Base-by-base conservation (phyloP, 2,888 invertebrate species). In the Tetranychus truncatus region DNA sequence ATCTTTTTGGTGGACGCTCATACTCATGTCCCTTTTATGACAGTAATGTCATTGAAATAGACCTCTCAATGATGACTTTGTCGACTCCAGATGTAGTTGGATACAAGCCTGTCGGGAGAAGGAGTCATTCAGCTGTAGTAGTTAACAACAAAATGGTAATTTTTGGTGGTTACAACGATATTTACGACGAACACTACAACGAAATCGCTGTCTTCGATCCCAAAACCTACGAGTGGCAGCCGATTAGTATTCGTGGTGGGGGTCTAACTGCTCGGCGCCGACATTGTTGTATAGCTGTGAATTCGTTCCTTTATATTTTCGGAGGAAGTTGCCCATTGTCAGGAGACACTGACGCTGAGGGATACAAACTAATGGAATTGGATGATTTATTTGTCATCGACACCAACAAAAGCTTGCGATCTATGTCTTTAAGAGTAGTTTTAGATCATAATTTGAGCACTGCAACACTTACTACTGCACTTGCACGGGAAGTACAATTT, bases 41-140 rank as follows among this genome's bases (percentile, higher is more conserved):
- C 80, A 88, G 89, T 76, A 86, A 88, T 81, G 86, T 92, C 69
- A 88, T 80, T 80, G 82, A 78, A 82, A 81, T 91, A 78, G 89
- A 95, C 83, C 88, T 90, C 77, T 83, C 84, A 75, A 87, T 86
- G 45, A 86, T 87, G 76, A 86, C 85, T 74, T 95, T 94, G 94
- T 84, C 85, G 81, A 85, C 82, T 77, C 87, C 87, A 55, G 84
- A 81, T n/a, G n/a, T n/a, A 78, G 87, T 85, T 76, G 91, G 90
- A 4, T 84, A 85, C 74, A 77, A 80, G 18, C 94, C 94, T 4
- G 85, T 87, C 75, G 92, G 93, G 66, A 85, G 95, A 78, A 86
- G 95, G 73, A 93, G 92, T 82, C 94, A 95, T 84, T 93, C 94
- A 77, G 90, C 92, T 79, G 93, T 92, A 88, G 84, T 89, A 7